phyloP scores from a whole-genome alignment of 1,140 invertebrate genomes.

The Lepidotrigona ventralis region DNA sequence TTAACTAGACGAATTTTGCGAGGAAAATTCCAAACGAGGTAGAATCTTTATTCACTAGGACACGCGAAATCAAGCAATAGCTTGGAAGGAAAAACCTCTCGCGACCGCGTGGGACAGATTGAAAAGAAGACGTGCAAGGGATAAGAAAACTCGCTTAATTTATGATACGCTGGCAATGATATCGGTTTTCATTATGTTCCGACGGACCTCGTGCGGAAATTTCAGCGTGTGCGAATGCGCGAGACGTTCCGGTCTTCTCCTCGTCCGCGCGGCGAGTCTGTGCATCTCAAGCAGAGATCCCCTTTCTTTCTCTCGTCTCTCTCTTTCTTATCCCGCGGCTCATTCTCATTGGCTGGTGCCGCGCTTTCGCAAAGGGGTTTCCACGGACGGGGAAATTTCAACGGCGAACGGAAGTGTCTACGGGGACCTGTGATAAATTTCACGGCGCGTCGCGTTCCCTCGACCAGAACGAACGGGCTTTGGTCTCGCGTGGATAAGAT shows the following conservation, averaged over 20 bases:
- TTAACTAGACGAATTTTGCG: conserved; percentile 30
- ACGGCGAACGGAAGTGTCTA: conserved; percentile 21
- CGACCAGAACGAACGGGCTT: neutral
- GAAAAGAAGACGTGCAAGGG: conserved; percentile 31
- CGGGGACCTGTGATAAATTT: conserved; percentile 31
- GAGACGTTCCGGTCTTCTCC: neutral
- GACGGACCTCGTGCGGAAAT: conserved; percentile 7
- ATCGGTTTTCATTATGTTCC: conserved; percentile 40
- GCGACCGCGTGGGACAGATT: conserved; percentile 31
- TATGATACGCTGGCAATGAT: conserved; percentile 9
- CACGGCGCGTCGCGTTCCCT: neutral
- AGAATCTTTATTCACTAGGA: conserved; percentile 38
- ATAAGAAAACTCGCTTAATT: conserved; percentile 47
- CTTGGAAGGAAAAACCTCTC: neutral
- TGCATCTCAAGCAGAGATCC: conserved; percentile 9
- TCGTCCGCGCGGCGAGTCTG: no score
- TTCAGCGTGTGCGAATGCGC: conserved; percentile 10
- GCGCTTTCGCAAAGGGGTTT: neutral
- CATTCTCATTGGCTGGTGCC: neutral
- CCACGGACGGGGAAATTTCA: conserved; percentile 18
- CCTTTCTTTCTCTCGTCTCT: neutral
- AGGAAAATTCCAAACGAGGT: conserved; percentile 28
- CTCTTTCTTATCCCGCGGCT: neutral
- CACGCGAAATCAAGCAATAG: conserved; percentile 34
- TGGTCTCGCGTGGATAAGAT: conserved; percentile 27